A percentile compares a stretch with the other conserved stretches of the same genome.
Conservation (phyloP, 2,797 vertebrate species). For the Coregonus sp. region DNA sequence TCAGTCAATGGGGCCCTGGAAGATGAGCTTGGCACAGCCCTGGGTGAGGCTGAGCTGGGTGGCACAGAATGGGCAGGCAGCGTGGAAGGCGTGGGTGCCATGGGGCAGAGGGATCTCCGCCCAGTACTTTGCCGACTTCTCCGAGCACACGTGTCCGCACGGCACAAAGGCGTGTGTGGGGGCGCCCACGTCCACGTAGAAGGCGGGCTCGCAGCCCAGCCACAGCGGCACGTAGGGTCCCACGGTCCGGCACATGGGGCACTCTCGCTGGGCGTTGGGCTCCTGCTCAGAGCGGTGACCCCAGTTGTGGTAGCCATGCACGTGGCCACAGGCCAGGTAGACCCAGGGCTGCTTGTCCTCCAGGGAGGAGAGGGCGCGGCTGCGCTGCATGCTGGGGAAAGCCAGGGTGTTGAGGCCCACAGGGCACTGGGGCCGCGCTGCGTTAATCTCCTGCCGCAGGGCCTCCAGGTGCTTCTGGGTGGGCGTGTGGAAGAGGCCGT, state of each 20-base stretch:
- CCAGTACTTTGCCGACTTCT: slow-evolving; percentile 98
- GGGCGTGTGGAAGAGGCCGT: slow-evolving; percentile 92
- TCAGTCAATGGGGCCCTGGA: slow-evolving; percentile 98
- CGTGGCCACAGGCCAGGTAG: slow-evolving; percentile 92
- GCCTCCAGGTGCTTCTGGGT: slow-evolving; percentile 98
- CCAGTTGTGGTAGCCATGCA: slow-evolving; percentile 97
- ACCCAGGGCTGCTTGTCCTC: slow-evolving; percentile 98
- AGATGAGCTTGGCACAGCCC: slow-evolving; percentile 94
- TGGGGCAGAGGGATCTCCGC: slow-evolving; percentile 88
- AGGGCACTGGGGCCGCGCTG: slow-evolving; percentile 93
- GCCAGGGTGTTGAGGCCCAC: slow-evolving; percentile 96
- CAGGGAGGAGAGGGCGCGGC: slow-evolving; percentile 88
- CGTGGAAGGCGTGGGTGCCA: slow-evolving; percentile 88
- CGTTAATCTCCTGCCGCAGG: slow-evolving; percentile 96
- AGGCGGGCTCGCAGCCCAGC: slow-evolving; percentile 94
- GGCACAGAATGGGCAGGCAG: slow-evolving; percentile 90
- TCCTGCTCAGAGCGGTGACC: slow-evolving; percentile 91
- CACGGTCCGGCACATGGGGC: slow-evolving; percentile 94
- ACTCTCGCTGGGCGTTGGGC: slow-evolving; percentile 86
- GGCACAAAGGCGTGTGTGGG: slow-evolving; percentile 94
- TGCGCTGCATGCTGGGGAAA: slow-evolving; percentile 95
- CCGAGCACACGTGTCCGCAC: slow-evolving; percentile 96
- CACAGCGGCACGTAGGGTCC: slow-evolving; percentile 95
- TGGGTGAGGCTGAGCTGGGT: slow-evolving; percentile 87
- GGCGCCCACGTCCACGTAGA: slow-evolving; percentile 92